A percentile compares a stretch with the other conserved stretches of the same genome.
Conservation (phyloP, 2,888 invertebrate genomes). For the Trisateles emortualis region DNA sequence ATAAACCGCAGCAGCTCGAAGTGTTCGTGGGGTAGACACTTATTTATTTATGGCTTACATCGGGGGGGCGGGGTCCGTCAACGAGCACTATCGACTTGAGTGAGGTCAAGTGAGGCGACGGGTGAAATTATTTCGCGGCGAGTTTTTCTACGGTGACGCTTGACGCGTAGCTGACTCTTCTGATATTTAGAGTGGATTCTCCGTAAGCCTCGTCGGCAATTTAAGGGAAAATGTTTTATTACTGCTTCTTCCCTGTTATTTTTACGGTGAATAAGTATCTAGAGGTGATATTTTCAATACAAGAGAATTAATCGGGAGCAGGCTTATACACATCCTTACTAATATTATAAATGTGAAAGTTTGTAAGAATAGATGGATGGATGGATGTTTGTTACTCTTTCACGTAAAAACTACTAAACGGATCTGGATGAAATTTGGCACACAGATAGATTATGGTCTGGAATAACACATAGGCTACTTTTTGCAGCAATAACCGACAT, state of each 20-base stretch:
- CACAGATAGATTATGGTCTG: too few relatives aligned
- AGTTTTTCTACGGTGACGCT: slow-evolving; percentile 44
- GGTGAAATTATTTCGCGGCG: slow-evolving; percentile 53
- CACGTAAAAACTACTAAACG: too few relatives aligned
- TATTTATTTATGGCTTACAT: slow-evolving; percentile 63
- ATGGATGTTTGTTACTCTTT: too few relatives aligned
- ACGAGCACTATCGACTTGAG: slow-evolving; percentile 57
- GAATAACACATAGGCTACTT: too few relatives aligned
- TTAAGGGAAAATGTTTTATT: slow-evolving; percentile 7
- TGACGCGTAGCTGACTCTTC: slow-evolving; percentile 11
- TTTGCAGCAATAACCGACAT: too few relatives aligned
- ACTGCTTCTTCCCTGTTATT: slow-evolving; percentile 1
- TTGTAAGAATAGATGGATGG: too few relatives aligned
- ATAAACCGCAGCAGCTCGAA: slow-evolving; percentile 33
- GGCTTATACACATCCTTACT: neutral
- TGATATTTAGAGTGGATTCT: slow-evolving; percentile 28
- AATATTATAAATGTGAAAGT: too few relatives aligned
- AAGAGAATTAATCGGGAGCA: neutral
- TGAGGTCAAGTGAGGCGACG: slow-evolving; percentile 61
- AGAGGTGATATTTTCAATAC: neutral
- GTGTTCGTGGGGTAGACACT: slow-evolving; percentile 56
- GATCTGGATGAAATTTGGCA: too few relatives aligned
- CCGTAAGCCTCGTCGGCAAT: slow-evolving; percentile 7
- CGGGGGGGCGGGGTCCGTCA: slow-evolving; percentile 44
- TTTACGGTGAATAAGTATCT: neutral